A percentile compares a stretch with the other conserved stretches of the same genome.
These are phyloP conservation scores for Heliothis subflexa DNA, from an alignment of 1,140 invertebrate species.

Conservation along the genomic window DNA sequence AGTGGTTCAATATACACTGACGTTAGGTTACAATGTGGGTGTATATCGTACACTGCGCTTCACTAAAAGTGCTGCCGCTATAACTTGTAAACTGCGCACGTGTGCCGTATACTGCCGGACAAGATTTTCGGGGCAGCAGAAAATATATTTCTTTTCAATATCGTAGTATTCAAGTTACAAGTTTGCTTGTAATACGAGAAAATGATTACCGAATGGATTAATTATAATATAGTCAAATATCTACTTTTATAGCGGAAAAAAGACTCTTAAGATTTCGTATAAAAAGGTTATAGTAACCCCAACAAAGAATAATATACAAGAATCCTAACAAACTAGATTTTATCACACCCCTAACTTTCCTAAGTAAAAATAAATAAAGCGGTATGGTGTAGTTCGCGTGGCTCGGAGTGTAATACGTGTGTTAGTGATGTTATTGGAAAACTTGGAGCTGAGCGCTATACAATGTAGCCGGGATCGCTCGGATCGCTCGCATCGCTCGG, in stretches of 20 bases:
- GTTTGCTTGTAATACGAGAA: no score
- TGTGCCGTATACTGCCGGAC: constrained; percentile 4
- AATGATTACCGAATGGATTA: no score
- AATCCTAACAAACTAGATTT: constrained; percentile 36
- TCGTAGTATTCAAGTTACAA: no score
- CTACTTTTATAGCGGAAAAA: background rate
- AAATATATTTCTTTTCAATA: background rate
- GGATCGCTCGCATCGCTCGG: background rate
- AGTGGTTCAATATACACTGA: background rate
- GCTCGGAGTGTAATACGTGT: constrained; percentile 34
- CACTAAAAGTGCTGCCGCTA: constrained; percentile 8
- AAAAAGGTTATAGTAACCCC: constrained; percentile 11
- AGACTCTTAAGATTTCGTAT: background rate
- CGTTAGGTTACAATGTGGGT: background rate
- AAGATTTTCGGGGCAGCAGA: background rate
- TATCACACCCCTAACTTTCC: constrained; percentile 12
- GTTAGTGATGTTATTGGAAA: constrained; percentile 49
- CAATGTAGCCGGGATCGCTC: constrained; percentile 46
- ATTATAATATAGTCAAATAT: no score
- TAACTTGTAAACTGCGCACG: constrained; percentile 11
- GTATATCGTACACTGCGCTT: constrained; percentile 16
- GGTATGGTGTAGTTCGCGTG: background rate
- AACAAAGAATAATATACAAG: constrained; percentile 27
- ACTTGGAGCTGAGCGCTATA: constrained; percentile 47
- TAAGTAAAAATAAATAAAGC: constrained; percentile 39